phyloP scores from a whole-genome alignment of 2,888 invertebrate species.

The Synanthedon andrenaeformis region DNA sequence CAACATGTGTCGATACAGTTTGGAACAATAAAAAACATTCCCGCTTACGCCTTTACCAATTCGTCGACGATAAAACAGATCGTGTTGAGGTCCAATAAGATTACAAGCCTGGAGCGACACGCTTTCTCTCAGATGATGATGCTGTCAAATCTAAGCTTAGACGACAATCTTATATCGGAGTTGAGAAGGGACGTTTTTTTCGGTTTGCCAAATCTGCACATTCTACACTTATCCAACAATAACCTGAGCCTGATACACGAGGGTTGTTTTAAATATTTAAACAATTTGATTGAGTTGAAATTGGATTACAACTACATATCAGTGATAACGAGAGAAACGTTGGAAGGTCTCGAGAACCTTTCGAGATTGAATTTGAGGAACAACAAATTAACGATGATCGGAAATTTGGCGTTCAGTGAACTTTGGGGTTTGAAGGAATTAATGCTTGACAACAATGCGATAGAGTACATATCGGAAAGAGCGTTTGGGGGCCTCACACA shows the following conservation, averaged over 20 bases:
- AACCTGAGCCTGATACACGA: conserved; percentile 87
- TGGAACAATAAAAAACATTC: conserved; percentile 78
- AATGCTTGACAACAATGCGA: conserved; percentile 76
- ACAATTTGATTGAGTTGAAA: conserved; percentile 81
- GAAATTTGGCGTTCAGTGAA: conserved; percentile 83
- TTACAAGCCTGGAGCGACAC: conserved; percentile 74
- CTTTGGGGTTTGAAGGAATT: conserved; percentile 78
- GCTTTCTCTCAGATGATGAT: conserved; percentile 81
- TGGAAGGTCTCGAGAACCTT: conserved; percentile 79
- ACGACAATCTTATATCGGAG: conserved; percentile 81
- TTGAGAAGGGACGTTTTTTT: conserved; percentile 80
- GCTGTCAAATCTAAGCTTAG: conserved; percentile 76
- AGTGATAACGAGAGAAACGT: conserved; percentile 80
- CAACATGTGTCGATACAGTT: conserved; percentile 78
- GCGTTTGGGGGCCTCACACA: conserved; percentile 81
- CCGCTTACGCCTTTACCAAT: conserved; percentile 81
- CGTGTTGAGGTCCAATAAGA: conserved; percentile 76
- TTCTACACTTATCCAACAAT: conserved; percentile 86
- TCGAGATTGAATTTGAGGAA: conserved; percentile 78
- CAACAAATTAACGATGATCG: conserved; percentile 82
- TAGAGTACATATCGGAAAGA: conserved; percentile 79
- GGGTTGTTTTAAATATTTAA: conserved; percentile 81
- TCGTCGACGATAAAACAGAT: conserved; percentile 78
- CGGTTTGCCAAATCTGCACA: conserved; percentile 77
- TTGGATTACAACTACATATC: conserved; percentile 81